These are phyloP conservation scores for Euglossa dilemma DNA, from an alignment of 1,140 invertebrate species.

Conservation along the genomic window DNA sequence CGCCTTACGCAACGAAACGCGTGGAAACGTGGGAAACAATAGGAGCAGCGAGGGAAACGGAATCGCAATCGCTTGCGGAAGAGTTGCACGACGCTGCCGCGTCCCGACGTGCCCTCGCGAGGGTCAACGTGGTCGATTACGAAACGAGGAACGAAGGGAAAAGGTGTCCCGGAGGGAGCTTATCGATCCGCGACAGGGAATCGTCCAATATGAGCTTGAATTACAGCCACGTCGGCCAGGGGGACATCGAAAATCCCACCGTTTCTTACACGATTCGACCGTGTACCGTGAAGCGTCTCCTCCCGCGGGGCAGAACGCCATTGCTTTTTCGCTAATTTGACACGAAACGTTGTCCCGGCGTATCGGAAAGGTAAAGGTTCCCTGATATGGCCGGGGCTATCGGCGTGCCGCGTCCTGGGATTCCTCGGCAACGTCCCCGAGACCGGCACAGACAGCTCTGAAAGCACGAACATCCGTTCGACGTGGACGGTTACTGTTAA, in stretches of 20 bases:
- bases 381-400: slow-evolving; percentile 33
- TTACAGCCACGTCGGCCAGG: slow-evolving; percentile 41
- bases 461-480: slow-evolving; percentile 1
- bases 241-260: slow-evolving; percentile 59
- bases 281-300: slow-evolving; percentile 56
- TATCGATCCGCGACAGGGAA: slow-evolving; percentile 63
- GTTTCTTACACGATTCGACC: slow-evolving; percentile 63
- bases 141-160: neutral
- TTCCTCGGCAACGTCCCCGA: slow-evolving; percentile 33
- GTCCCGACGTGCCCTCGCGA: neutral
- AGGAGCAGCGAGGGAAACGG: neutral
- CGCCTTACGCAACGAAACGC: neutral
- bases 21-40: neutral
- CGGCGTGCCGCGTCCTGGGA: slow-evolving; percentile 45
- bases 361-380: slow-evolving; percentile 45
- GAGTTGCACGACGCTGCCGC: neutral
- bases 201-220: slow-evolving; percentile 65
- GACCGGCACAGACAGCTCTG: neutral
- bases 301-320: slow-evolving; percentile 62
- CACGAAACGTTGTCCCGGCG: slow-evolving; percentile 66
- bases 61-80: neutral
- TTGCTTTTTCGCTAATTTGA: slow-evolving; percentile 70
- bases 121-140: neutral
- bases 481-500: neutral
- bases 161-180: slow-evolving; percentile 8